Evolutionary conservation across 2,888 invertebrate genomes (phyloP).

Genomic region (Phengaris alcon): DNA sequence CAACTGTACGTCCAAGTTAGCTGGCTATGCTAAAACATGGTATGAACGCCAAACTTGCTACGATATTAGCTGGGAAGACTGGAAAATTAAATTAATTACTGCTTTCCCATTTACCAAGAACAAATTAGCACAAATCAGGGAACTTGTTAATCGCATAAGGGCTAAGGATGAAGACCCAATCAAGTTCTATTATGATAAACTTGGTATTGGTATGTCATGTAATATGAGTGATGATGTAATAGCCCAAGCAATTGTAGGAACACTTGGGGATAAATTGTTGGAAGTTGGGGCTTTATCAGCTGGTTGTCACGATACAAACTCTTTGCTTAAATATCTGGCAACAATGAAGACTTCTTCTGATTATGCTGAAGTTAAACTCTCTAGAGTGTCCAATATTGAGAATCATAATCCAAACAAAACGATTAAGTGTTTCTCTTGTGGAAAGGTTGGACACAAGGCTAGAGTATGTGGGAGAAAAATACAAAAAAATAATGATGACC

Average conservation of each 20-base stretch:
- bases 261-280: background rate
- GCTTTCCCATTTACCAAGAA: background rate
- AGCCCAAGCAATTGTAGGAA: background rate
- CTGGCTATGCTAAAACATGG: too few species aligned
- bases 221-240: background rate
- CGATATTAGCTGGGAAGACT: background rate
- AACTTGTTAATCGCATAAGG: background rate
- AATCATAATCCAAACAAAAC: background rate
- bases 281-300: background rate
- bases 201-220: background rate
- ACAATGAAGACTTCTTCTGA: background rate
- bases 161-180: background rate
- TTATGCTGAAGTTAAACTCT: background rate
- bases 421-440: background rate
- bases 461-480: background rate
- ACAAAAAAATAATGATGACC: background rate
- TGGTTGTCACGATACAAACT: background rate
- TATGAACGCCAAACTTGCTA: too few species aligned
- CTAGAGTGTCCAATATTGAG: background rate
- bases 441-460: background rate
- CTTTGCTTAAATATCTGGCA: background rate
- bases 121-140: background rate
- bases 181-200: background rate
- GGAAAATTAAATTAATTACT: background rate
- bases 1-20: too few species aligned